Evolutionary conservation across 2,888 invertebrate species (phyloP).

Genomic region (Drosophila siamana): DNA sequence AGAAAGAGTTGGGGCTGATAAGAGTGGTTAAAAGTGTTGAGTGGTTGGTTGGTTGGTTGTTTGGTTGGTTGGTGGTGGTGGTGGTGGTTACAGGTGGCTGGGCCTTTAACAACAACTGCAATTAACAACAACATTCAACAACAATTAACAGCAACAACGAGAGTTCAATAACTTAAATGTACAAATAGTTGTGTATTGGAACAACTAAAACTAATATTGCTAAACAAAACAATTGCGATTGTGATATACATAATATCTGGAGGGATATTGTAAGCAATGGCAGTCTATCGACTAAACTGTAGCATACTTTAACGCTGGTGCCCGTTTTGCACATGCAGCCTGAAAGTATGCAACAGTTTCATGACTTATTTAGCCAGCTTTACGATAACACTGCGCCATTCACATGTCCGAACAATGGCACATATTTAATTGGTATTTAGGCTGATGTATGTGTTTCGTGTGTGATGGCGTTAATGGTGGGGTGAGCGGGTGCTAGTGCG

Average conservation of each 20-base stretch:
- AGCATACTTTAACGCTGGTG: slow-evolving; percentile 8
- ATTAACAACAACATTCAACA: slow-evolving; percentile 69
- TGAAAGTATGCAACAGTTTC: slow-evolving; percentile 15
- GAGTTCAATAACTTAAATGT: slow-evolving; percentile 32
- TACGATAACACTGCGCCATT: slow-evolving; percentile 13
- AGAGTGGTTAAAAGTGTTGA: slow-evolving; percentile 22
- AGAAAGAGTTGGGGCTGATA: slow-evolving; percentile 34
- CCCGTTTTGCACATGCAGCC: neutral
- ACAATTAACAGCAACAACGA: slow-evolving; percentile 52
- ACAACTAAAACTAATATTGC: slow-evolving; percentile 22
- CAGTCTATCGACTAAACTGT: neutral
- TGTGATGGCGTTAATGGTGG: neutral
- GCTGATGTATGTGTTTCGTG: neutral
- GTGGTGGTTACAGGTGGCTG: slow-evolving; percentile 31
- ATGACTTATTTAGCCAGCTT: slow-evolving; percentile 11
- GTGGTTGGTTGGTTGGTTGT: slow-evolving; percentile 37
- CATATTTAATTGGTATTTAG: slow-evolving; percentile 8
- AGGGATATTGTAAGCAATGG: neutral
- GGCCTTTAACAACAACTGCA: slow-evolving; percentile 67
- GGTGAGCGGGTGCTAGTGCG: neutral
- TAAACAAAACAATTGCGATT: too few relatives aligned
- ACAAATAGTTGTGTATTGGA: neutral
- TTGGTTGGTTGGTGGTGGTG: slow-evolving; percentile 45
- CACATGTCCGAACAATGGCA: slow-evolving; percentile 23
- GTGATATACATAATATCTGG: neutral